Evolutionary conservation across 2,888 invertebrate species (phyloP).

Genomic region (Oscheius onirici): DNA sequence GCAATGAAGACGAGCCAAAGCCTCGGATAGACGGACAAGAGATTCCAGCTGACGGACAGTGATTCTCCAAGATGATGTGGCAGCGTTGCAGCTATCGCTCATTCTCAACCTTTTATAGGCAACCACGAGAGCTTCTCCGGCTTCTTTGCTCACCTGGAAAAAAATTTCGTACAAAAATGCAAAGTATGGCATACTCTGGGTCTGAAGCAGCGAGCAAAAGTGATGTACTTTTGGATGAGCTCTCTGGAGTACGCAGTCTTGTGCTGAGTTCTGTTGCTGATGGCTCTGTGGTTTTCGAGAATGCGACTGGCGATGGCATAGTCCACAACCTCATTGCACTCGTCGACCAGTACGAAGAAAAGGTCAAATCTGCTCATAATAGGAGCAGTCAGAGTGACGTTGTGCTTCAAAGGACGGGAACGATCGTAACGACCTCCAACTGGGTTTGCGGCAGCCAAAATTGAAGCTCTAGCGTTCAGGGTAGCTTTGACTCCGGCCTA

Average conservation of each 20-base stretch:
- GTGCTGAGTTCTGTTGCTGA: constrained; percentile 81
- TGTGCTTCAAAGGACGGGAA: constrained; percentile 89
- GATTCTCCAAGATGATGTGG: constrained; percentile 86
- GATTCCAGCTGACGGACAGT: constrained; percentile 95
- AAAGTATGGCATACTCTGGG: constrained; percentile 78
- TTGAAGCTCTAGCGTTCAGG: constrained; percentile 94
- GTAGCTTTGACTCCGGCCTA: constrained; percentile 80
- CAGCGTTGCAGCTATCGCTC: constrained; percentile 79
- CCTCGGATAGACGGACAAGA: constrained; percentile 94
- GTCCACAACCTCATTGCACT: constrained; percentile 87
- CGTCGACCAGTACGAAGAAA: constrained; percentile 97
- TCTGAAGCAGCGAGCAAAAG: constrained; percentile 93
- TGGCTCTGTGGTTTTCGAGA: constrained; percentile 85
- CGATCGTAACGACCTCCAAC: constrained; percentile 93
- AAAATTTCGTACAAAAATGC: not conserved
- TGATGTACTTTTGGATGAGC: constrained; percentile 92
- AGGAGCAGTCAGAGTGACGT: constrained; percentile 90
- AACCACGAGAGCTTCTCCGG: constrained; percentile 83
- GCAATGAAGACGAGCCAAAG: constrained; percentile 94
- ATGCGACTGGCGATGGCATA: constrained; percentile 96
- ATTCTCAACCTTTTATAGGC: constrained; percentile 88
- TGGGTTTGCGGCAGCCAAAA: constrained; percentile 97
- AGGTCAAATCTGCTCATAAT: constrained; percentile 99
- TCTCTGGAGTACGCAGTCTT: constrained; percentile 86
- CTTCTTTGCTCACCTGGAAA: constrained; percentile 77